phyloP scores from a whole-genome alignment of 2,888 invertebrate species.

The Eurois occulta region DNA sequence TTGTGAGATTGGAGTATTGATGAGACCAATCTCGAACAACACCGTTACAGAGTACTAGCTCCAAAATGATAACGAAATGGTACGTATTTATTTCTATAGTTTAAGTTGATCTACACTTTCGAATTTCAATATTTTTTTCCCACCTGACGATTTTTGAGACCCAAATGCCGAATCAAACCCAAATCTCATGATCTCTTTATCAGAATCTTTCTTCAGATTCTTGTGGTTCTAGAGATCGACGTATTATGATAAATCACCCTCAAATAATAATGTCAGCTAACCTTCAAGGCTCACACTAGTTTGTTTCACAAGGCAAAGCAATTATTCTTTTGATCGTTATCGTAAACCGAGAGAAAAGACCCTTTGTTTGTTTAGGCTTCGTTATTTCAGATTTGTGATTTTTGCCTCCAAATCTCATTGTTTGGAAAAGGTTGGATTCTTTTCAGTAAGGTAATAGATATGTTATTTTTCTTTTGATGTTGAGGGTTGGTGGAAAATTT shows the following conservation, averaged over 20 bases:
- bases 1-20: background rate
- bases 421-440: slow-evolving; percentile 38
- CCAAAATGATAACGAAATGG: background rate
- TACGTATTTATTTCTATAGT: background rate
- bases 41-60: background rate
- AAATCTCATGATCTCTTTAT: background rate
- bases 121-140: background rate
- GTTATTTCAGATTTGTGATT: slow-evolving; percentile 62
- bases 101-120: background rate
- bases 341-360: slow-evolving; percentile 47
- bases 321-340: slow-evolving; percentile 63
- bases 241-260: slow-evolving; percentile 34
- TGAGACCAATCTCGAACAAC: background rate
- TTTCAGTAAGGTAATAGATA: slow-evolving; percentile 37
- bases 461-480: slow-evolving; percentile 36
- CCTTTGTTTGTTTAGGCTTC: slow-evolving; percentile 61
- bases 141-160: background rate
- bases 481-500: background rate
- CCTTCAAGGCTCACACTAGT: slow-evolving; percentile 37
- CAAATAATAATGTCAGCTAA: slow-evolving; percentile 13
- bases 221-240: background rate
- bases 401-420: slow-evolving; percentile 46
- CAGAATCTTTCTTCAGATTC: background rate
- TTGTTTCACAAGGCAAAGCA: slow-evolving; percentile 42
- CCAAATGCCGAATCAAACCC: background rate